Evolutionary conservation across 2,113 vertebrate species (phyloP), one percentile per base, ranked within the genome.

Genomic region (Hydropotes inermis): DNA sequence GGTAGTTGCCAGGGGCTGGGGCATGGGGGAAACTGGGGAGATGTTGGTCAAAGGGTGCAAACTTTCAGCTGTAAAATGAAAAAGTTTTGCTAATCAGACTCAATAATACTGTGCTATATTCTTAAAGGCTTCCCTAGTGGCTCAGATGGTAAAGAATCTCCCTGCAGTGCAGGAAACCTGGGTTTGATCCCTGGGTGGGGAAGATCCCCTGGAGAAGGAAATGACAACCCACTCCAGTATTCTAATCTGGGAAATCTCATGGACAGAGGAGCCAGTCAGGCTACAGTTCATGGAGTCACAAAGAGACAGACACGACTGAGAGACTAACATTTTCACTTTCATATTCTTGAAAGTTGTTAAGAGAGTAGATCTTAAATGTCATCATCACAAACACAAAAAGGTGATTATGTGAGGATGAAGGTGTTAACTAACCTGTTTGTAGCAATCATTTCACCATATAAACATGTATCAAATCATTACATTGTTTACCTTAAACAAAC

Each of bases 231-330:
- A 23, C 19, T 70, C n/a, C 19, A 6, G 10, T 70, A 12, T 70
- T 70, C 67, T 70, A 39, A 67, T 2, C n/a, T 36, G 64, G 64
- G 64, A 67, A 67, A 70, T 39, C 67, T 39, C 67, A 23, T 6
- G 64, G 64, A 70, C n/a, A 70, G 67, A 70, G n/a, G n/a, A 70
- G 67, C n/a, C 64, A 2, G 0, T 39, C 0, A 2, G 2, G n/a
- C 67, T 70, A 70, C 19, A 70, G n/a, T 3, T n/a, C n/a, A 19
- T 23, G n/a, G n/a, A 10, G 67, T 70, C 67, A 70, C 67, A 70
- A 70, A 70, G 67, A 70, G 67, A 36, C 67, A 70, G n/a, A 70
- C 19, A 70, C 1, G 2, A 23, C 67, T 23, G 2, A 36, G 67
- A 19, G 2, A 36, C 9, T 70, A 70, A 39, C n/a, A 36, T n/a